Percentiles rank a stretch among this genome's conserved stretches.
phyloP scores from a whole-genome alignment of 2,797 vertebrate species.

The Micromesistius poutassou region DNA sequence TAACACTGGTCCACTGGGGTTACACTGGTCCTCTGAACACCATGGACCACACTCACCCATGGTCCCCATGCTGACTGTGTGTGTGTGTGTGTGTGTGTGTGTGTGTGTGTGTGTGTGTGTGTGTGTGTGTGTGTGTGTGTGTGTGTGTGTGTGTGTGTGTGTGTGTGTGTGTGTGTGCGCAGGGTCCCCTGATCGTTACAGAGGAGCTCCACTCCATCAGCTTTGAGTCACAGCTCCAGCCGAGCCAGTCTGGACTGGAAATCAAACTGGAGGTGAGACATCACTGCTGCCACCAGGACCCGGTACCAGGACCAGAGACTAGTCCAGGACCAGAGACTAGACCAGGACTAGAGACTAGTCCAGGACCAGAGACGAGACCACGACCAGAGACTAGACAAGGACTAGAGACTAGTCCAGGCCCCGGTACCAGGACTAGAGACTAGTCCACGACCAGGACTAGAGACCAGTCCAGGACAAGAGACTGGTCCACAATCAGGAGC shows the following conservation, averaged over 20 bases:
- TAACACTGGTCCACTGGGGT: constrained; percentile 87
- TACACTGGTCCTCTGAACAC: not conserved
- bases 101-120: not conserved
- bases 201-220: constrained; percentile 82
- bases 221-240: constrained; percentile 80
- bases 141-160: constrained; percentile 3
- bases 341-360: too few species aligned
- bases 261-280: constrained; percentile 87
- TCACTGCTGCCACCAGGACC: not conserved
- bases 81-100: not conserved
- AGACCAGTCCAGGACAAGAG: too few species aligned
- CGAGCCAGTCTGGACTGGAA: constrained; percentile 82
- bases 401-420: too few species aligned
- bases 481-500: too few species aligned
- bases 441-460: too few species aligned
- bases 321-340: too few species aligned
- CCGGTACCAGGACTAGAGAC: too few species aligned
- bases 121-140: too few species aligned
- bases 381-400: too few species aligned
- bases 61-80: not conserved
- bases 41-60: not conserved
- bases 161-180: constrained; percentile 4
- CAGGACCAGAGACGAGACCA: too few species aligned
- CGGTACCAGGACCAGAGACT: too few species aligned
- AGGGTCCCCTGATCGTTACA: constrained; percentile 86